phyloP scores from a whole-genome alignment of 2,888 invertebrate species.

The Volucella bombylans region DNA sequence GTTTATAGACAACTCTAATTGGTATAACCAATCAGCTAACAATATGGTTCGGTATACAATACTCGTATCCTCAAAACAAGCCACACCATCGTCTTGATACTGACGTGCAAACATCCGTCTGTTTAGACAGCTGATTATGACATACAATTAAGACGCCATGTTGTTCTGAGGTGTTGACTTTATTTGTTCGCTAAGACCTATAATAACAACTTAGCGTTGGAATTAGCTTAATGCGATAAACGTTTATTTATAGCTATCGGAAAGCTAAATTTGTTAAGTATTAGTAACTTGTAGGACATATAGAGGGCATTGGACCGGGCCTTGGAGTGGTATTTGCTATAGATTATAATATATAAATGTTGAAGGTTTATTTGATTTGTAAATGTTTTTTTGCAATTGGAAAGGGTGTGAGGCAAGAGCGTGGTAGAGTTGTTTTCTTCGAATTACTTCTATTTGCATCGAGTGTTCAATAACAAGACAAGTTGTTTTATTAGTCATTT shows the following conservation, averaged over 20 bases:
- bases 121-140: slow-evolving; percentile 27
- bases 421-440: too few relatives aligned
- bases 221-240: neutral
- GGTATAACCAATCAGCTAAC: too few relatives aligned
- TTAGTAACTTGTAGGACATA: too few relatives aligned
- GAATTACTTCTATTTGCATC: too few relatives aligned
- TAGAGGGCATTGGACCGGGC: too few relatives aligned
- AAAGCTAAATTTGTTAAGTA: too few relatives aligned
- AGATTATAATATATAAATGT: too few relatives aligned
- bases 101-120: neutral
- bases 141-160: neutral
- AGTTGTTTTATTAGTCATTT: neutral
- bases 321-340: too few relatives aligned
- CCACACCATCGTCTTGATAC: neutral
- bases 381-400: too few relatives aligned
- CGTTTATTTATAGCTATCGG: neutral
- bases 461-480: neutral
- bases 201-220: slow-evolving; percentile 8
- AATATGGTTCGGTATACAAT: neutral
- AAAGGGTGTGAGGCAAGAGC: too few relatives aligned
- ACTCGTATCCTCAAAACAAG: slow-evolving; percentile 4
- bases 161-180: neutral
- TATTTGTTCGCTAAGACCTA: neutral
- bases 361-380: too few relatives aligned
- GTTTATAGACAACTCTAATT: too few relatives aligned